Conservation (phyloP, 2,888 invertebrate genomes). For the Coelopa pilipes region DNA sequence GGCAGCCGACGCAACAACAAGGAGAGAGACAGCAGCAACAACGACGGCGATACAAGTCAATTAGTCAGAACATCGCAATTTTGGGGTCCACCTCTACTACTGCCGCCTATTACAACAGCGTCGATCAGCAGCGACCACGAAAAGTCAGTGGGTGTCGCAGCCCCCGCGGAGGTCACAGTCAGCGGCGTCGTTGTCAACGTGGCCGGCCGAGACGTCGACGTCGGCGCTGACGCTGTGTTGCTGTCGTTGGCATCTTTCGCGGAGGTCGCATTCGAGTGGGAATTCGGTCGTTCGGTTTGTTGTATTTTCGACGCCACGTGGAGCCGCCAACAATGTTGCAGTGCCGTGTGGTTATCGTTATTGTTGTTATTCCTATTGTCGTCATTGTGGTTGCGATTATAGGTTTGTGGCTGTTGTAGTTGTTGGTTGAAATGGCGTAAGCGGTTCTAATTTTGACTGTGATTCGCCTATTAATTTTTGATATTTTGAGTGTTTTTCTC, state of each 20-base stretch:
- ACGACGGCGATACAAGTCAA: background rate
- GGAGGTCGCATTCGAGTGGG: background rate
- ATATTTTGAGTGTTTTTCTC: no score
- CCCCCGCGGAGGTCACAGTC: background rate
- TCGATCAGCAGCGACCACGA: background rate
- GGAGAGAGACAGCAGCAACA: no score
- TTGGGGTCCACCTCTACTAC: background rate
- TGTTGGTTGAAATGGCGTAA: background rate
- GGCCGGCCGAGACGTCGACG: background rate
- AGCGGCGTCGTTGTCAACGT: background rate
- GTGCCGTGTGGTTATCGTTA: background rate
- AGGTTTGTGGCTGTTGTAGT: no score
- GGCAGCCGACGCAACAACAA: no score
- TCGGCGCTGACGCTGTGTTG: no score
- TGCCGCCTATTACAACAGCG: background rate
- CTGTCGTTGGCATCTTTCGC: background rate
- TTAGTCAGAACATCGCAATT: constrained; percentile 1
- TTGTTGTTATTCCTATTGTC: no score
- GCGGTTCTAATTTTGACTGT: no score
- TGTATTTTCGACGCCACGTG: no score
- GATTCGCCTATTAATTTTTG: no score
- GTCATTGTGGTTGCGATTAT: no score
- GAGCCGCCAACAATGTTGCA: background rate
- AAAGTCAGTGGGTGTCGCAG: constrained; percentile 18
- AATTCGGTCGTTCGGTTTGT: no score